Percentiles rank a stretch among this genome's conserved stretches.
Conservation (phyloP, 2,113 vertebrate species). For the Microcebus murinus region DNA sequence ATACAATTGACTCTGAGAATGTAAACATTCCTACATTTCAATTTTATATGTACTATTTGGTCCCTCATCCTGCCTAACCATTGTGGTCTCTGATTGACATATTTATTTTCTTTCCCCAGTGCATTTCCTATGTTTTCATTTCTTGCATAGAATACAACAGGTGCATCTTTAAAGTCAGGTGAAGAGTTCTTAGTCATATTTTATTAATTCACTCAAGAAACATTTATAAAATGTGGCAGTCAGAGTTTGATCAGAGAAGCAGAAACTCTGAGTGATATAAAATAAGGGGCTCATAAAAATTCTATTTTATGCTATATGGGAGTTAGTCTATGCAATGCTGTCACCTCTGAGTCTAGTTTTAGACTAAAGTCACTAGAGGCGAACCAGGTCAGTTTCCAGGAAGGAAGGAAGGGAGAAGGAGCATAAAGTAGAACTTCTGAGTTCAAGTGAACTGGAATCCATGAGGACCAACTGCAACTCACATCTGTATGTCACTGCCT, state of each 20-base stretch:
- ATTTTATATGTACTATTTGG: not conserved
- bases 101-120: not conserved
- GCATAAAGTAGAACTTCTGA: not conserved
- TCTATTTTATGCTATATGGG: not conserved
- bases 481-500: not conserved
- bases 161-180: not conserved
- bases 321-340: not conserved
- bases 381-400: not conserved
- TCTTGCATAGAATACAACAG: not conserved
- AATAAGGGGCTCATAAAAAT: not conserved
- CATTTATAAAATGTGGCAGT: not conserved
- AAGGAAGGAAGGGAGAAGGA: not conserved
- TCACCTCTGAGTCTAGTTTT: not conserved
- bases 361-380: not conserved
- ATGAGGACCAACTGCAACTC: not conserved
- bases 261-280: not conserved
- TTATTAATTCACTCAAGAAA: slow-evolving; percentile 2
- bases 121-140: not conserved
- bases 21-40: not conserved
- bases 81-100: not conserved
- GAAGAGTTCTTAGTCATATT: not conserved
- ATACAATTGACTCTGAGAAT: not conserved
- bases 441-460: not conserved
- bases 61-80: not conserved
- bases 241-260: not conserved